phyloP scores from a whole-genome alignment of 1,140 invertebrate genomes.

The Rhopalosiphum padi region DNA sequence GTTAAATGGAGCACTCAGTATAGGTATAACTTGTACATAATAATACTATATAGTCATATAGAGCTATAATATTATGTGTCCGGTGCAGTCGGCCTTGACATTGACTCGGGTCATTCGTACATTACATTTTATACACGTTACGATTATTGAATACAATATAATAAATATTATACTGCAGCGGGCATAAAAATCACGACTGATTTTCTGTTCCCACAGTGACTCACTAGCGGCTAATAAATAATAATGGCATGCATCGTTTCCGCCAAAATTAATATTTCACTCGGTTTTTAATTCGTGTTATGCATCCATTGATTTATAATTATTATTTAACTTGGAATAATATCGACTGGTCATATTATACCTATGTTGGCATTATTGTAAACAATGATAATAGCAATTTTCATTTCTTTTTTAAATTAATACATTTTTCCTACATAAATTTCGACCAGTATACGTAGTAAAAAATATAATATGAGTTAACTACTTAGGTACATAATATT shows the following conservation, averaged over 20 bases:
- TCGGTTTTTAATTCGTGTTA: conserved; percentile 2
- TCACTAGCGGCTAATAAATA: neutral
- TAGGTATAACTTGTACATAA: too few relatives aligned
- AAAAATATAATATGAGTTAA: neutral
- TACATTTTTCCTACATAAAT: neutral
- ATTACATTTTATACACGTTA: neutral
- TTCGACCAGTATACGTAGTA: neutral
- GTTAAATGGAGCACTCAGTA: too few relatives aligned
- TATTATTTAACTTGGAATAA: neutral
- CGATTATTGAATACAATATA: conserved; percentile 7
- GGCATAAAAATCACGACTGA: neutral
- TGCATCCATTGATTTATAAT: neutral
- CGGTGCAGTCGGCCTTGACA: conserved; percentile 19
- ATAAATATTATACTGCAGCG: neutral
- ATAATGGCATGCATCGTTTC: conserved; percentile 6
- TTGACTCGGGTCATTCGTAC: conserved; percentile 1
- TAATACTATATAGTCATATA: conserved; percentile 1
- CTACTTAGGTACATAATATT: neutral
- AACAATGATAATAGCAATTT: neutral
- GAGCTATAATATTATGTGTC: neutral
- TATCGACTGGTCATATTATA: neutral
- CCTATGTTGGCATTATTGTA: neutral
- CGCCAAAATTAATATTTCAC: conserved; percentile 1
- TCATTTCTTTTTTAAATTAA: neutral
- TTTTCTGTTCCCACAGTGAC: conserved; percentile 3